These are phyloP conservation scores for Athrips mouffetella DNA, from an alignment of 2,888 invertebrate species.

Conservation along the genomic window DNA sequence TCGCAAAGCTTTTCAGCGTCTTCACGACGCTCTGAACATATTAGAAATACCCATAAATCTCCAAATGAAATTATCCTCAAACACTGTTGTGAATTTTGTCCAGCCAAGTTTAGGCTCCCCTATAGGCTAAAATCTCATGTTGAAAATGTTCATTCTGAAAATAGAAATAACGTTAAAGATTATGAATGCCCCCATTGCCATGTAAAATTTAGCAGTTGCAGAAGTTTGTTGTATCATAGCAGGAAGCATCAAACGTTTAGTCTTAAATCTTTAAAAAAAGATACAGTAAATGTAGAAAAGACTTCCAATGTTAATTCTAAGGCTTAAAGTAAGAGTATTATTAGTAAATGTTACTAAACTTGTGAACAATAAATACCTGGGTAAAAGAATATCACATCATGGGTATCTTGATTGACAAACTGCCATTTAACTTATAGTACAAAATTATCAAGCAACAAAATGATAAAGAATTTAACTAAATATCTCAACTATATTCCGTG, in stretches of 20 bases:
- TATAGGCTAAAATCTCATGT: slow-evolving; percentile 51
- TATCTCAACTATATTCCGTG: too few relatives aligned
- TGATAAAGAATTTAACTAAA: too few relatives aligned
- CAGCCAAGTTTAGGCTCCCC: slow-evolving; percentile 54
- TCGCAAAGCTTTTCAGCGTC: slow-evolving; percentile 59
- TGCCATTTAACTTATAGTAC: too few relatives aligned
- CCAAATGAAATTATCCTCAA: slow-evolving; percentile 35
- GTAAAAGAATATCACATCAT: too few relatives aligned
- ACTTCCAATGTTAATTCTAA: too few relatives aligned
- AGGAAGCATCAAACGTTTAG: slow-evolving; percentile 42
- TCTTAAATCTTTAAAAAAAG: slow-evolving; percentile 4
- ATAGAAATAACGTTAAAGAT: slow-evolving; percentile 23
- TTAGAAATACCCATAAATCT: slow-evolving; percentile 45
- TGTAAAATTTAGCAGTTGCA: slow-evolving; percentile 48
- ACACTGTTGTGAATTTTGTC: slow-evolving; percentile 50
- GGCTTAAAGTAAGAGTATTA: too few relatives aligned
- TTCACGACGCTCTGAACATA: slow-evolving; percentile 58
- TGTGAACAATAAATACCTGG: too few relatives aligned
- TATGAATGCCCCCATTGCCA: slow-evolving; percentile 50
- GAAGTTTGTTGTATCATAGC: slow-evolving; percentile 51
- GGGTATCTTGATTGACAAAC: too few relatives aligned
- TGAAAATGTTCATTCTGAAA: slow-evolving; percentile 37
- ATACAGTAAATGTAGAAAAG: too few relatives aligned
- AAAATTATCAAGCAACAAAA: too few relatives aligned
- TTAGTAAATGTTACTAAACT: too few relatives aligned